A percentile compares a stretch with the other conserved stretches of the same genome.
Evolutionary conservation across 2,797 vertebrate species (phyloP).

Genomic region (Micropoecilia bifurca): DNA sequence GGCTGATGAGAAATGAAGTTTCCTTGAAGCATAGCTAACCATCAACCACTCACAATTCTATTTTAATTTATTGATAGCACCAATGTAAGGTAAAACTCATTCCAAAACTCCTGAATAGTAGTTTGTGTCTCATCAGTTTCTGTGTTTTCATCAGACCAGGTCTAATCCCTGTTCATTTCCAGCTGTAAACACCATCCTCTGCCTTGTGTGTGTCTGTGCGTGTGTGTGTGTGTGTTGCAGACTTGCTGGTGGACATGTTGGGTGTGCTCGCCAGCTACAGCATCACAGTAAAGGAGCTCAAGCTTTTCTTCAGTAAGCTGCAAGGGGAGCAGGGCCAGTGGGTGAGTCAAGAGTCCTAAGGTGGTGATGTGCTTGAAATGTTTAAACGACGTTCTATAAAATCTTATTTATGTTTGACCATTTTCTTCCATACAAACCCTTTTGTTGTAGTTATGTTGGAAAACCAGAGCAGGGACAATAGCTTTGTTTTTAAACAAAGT

Average conservation of each 20-base stretch:
- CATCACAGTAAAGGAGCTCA: slow-evolving; percentile 96
- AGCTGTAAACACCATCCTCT: slow-evolving; percentile 12
- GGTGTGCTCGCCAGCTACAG: slow-evolving; percentile 97
- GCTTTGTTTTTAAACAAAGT: neutral
- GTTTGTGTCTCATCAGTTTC: neutral
- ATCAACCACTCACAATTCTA: neutral
- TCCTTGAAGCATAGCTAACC: neutral
- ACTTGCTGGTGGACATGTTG: slow-evolving; percentile 97
- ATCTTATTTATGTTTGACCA: slow-evolving; percentile 27
- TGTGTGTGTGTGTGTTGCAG: slow-evolving; percentile 75
- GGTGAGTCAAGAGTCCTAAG: slow-evolving; percentile 81
- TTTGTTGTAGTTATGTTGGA: slow-evolving; percentile 19
- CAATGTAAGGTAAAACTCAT: neutral
- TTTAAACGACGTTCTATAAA: slow-evolving; percentile 17
- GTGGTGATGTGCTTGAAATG: slow-evolving; percentile 43
- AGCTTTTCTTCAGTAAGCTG: slow-evolving; percentile 97
- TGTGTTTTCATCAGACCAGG: neutral
- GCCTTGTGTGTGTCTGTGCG: slow-evolving; percentile 4
- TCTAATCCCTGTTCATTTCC: slow-evolving; percentile 2
- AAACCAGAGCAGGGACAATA: neutral
- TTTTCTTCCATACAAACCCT: neutral
- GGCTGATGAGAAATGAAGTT: slow-evolving; percentile 30
- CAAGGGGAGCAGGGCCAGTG: slow-evolving; percentile 95
- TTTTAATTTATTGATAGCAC: neutral
- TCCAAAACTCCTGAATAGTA: neutral